Percentiles rank a stretch among this genome's conserved stretches.
These are phyloP conservation scores for Perodicticus potto DNA, from an alignment of 2,797 vertebrate genomes.

Conservation along the genomic window DNA sequence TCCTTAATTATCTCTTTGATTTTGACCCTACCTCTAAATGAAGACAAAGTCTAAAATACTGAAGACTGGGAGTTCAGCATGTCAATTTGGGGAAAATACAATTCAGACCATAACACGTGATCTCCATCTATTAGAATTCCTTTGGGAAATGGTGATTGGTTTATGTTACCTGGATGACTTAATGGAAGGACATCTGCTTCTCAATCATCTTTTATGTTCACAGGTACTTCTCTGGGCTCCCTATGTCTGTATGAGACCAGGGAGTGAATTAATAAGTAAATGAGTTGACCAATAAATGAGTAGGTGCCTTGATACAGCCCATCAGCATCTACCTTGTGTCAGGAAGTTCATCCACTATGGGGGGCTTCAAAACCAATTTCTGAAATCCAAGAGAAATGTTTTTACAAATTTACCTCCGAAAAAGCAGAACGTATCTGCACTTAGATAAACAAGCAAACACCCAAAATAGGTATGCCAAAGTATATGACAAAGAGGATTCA, in stretches of 20 bases:
- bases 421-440: not conserved
- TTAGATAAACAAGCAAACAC: not conserved
- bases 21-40: not conserved
- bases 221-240: not conserved
- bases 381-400: not conserved
- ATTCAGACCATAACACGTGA: not conserved
- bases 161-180: not conserved
- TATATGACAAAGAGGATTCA: not conserved
- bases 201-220: slow-evolving; percentile 35
- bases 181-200: slow-evolving; percentile 44
- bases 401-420: not conserved
- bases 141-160: not conserved
- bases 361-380: not conserved
- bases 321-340: not conserved
- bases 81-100: not conserved
- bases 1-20: not conserved
- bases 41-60: not conserved
- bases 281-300: not conserved
- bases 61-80: not conserved
- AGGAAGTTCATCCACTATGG: not conserved
- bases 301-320: not conserved
- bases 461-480: not conserved
- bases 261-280: not conserved
- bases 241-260: not conserved
- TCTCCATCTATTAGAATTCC: slow-evolving; percentile 46